Conservation (phyloP, 1,140 invertebrate species). For the Diabrotica virgifera region DNA sequence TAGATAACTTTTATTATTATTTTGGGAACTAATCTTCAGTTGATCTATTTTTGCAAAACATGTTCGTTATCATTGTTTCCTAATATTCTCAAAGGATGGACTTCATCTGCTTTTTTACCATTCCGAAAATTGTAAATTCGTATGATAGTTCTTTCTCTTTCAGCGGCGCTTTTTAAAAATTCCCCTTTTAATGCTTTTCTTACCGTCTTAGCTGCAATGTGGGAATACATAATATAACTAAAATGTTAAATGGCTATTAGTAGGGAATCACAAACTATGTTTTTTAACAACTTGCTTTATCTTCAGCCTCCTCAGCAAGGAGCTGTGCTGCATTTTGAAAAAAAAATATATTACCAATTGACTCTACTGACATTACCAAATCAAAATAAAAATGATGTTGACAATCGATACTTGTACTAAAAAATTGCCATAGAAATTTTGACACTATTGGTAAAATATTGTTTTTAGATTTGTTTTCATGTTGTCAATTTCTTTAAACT, state of each 20-base stretch:
- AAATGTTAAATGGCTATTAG: not conserved
- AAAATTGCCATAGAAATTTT: too few species aligned
- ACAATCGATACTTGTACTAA: too few species aligned
- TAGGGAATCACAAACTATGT: not conserved
- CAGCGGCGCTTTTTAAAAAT: not conserved
- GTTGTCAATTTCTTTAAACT: too few species aligned
- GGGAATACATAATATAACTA: slow-evolving; percentile 16
- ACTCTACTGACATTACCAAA: too few species aligned
- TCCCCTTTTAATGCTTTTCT: slow-evolving; percentile 6
- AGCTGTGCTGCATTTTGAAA: not conserved
- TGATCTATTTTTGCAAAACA: too few species aligned
- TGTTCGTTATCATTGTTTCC: too few species aligned
- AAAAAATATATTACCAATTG: not conserved
- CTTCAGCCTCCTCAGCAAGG: slow-evolving; percentile 7
- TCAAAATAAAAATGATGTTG: too few species aligned
- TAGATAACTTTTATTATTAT: too few species aligned
- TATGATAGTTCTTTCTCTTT: slow-evolving; percentile 9
- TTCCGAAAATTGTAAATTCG: slow-evolving; percentile 4
- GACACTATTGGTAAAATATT: too few species aligned
- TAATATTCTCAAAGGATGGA: not conserved
- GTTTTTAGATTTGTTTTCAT: too few species aligned
- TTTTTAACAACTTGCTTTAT: slow-evolving; percentile 1
- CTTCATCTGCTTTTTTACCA: slow-evolving; percentile 7
- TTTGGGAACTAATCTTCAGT: too few species aligned
- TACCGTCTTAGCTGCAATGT: slow-evolving; percentile 9